Conservation (phyloP, 2,797 vertebrate genomes). For the Sebastolobus altivelis region DNA sequence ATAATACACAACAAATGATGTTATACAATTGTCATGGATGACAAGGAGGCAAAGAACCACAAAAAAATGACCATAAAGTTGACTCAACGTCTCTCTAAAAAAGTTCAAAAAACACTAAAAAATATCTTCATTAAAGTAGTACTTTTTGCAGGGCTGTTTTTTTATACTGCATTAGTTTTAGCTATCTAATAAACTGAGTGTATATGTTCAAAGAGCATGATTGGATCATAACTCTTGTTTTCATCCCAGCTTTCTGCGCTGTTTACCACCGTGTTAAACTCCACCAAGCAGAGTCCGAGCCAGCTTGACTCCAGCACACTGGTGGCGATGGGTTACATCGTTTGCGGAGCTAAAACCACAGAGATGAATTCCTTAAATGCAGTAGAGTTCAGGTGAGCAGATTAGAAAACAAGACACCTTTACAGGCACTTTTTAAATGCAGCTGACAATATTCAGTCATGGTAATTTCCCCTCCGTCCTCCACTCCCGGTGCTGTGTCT, state of each 20-base stretch:
- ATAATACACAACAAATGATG: neutral
- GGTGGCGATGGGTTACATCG: conserved; percentile 84
- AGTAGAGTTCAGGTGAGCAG: conserved; percentile 85
- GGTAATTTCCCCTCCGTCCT: neutral
- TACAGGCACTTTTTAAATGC: neutral
- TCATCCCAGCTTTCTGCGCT: conserved; percentile 76
- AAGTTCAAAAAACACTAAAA: neutral
- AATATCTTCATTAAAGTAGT: neutral
- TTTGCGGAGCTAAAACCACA: conserved; percentile 83
- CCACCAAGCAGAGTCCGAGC: conserved; percentile 72
- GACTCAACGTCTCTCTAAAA: neutral
- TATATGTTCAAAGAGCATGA: neutral
- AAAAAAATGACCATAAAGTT: neutral
- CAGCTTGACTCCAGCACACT: conserved; percentile 84
- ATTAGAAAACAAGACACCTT: neutral
- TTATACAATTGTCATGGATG: neutral
- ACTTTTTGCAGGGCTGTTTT: neutral
- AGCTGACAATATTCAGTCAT: neutral
- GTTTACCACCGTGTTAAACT: conserved; percentile 77
- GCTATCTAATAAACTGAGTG: neutral
- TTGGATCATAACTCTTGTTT: conserved; percentile 25
- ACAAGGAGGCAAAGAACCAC: neutral
- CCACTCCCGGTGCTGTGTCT: conserved; percentile 41
- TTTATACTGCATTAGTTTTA: neutral
- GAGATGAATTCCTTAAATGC: conserved; percentile 81